A percentile compares a stretch with the other conserved stretches of the same genome.
phyloP scores from a whole-genome alignment of 2,113 vertebrate species.

The Lophura nycthemera region DNA sequence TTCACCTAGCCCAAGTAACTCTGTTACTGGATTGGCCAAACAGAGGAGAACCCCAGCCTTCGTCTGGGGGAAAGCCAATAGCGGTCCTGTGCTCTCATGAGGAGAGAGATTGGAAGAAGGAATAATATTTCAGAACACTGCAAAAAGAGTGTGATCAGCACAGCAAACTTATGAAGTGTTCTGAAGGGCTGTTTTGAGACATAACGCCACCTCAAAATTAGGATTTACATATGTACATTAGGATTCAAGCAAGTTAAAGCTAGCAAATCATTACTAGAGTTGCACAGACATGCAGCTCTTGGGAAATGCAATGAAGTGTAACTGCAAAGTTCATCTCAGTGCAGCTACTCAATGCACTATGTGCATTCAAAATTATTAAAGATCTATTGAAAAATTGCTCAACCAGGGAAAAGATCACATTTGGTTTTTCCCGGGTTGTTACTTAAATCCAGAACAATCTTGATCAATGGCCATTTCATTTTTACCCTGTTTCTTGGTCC shows the following conservation, averaged over 20 bases:
- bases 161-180: background rate
- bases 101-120: background rate
- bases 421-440: background rate
- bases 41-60: background rate
- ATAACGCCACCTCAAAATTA: background rate
- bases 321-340: background rate
- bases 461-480: background rate
- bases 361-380: background rate
- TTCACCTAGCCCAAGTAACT: background rate
- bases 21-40: fast-evolving
- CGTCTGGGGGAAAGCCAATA: background rate
- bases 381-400: background rate
- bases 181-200: background rate
- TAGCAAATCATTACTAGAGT: background rate
- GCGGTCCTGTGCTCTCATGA: background rate
- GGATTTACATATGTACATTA: background rate
- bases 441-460: background rate
- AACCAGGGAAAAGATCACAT: background rate
- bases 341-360: background rate
- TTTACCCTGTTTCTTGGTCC: background rate
- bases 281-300: background rate
- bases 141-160: background rate
- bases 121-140: background rate
- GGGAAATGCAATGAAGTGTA: background rate
- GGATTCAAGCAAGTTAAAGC: background rate